Base-by-base conservation (phyloP, 1,140 invertebrate genomes). In the Wasmannia auropunctata region DNA sequence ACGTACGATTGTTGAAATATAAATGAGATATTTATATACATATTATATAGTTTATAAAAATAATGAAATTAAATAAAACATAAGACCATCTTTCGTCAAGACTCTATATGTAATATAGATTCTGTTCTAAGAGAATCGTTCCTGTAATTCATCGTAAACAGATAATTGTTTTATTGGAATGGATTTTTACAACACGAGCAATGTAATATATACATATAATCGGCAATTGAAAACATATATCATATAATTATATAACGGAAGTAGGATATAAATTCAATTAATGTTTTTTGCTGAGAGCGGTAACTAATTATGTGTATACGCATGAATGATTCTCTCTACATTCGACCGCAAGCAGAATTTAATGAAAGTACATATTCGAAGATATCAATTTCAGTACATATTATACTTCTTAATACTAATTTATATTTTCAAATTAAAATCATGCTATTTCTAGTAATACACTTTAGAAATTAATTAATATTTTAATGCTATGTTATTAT, bases 401-500 rank as follows among this genome's bases (percentile, higher is more conserved):
- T 25, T 25, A 25, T 6, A 49, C 14, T 49, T 46, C 40, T 28
- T 60, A 28, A n/a, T 37, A 75, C 14, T 16, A 10, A 40, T 6
- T 62, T 14, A 37, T 34, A 37, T 7, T 65, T 22, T 51, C 11
- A 72, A 4, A 31, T 72, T 10, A 2, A 70, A 19, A 31, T 51
- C 11, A 1, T 28, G 16, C 25, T 25, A 46, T 43, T 14, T 67
- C n/a, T n/a, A 22, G 7, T 70, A 14, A 25, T 25, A 65, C 19
- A 40, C 0, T 40, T 25, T 19, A 49, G 28, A 62, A 8, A 31
- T 62, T 28, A 62, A 34, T 65, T 49, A 28, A 49, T 72, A 51
- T n/a, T 28, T 6, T 72, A 49, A 56, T 56, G 54, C 0, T 54
- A 56, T 74, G 37, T 74, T 75, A 58, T 75, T 54, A 74, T 54